Base-by-base conservation (phyloP, 1,140 invertebrate species). In the Drosophila sechellia region DNA sequence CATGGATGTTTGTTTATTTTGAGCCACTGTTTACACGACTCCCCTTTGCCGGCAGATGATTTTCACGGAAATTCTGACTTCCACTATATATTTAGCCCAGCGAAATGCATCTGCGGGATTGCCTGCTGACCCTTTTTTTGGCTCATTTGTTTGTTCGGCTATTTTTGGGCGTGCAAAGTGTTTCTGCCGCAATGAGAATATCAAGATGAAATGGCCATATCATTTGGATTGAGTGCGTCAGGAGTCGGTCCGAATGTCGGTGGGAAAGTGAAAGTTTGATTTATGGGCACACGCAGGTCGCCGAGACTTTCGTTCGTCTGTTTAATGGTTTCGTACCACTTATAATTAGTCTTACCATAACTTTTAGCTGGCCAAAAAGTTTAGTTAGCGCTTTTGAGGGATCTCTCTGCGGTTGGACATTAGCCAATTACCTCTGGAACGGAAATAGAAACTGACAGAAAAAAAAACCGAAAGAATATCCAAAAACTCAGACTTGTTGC, bases 191-290 rank as follows among this genome's bases (percentile, higher is more conserved):
- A 53, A 71, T 37, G 55, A 59, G 48, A 52, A 59, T 45, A 72
- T 50, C 39, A 59, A 72, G 55, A 72, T 72, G 45, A 81, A 78
- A 69, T 83, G 71, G 79, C 56, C 79, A 77, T 58, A 63, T 61
- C 27, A 53, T 55, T 55, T 56, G 39, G 50, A 52, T 56, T 48
- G 11, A 13, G 56, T 42, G 37, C 25, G 25, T 0, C 15, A 40
- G 13, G 25, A 37, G 48, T 8, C 3, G 4, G n/a, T 4, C 8
- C 15, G 39, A 66, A 37, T 3, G 0, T 22, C 2, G 22, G 11
- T n/a, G n/a, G 13, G 59, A 69, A 86, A 85, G 74, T 86, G 83
- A 86, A 87, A 87, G 81, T 87, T 81, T 85, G 81, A 86, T 87
- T 86, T 86, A 86, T 81, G 81, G 34, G 35, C 74, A 53, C 60